Percentiles rank a stretch among this genome's conserved stretches.
phyloP scores from a whole-genome alignment of 2,888 invertebrate species.

The Diogma glabrata region DNA sequence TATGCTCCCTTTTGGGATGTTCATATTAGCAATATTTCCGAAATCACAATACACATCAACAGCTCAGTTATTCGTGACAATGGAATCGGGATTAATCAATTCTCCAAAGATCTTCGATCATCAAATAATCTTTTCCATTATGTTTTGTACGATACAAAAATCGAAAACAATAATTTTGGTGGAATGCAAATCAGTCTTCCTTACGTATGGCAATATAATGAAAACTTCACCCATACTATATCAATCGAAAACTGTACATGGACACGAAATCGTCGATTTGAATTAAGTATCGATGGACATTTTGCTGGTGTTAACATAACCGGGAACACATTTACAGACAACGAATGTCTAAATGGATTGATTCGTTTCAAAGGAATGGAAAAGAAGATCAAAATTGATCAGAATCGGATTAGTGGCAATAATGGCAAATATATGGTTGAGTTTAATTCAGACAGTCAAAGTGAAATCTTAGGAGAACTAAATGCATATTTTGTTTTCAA shows the following conservation, averaged over 20 bases:
- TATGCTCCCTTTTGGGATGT: slow-evolving; percentile 81
- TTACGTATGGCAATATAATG: slow-evolving; percentile 90
- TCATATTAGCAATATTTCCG: slow-evolving; percentile 74
- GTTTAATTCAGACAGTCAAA: slow-evolving; percentile 82
- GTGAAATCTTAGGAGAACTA: slow-evolving; percentile 79
- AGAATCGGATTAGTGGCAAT: slow-evolving; percentile 70
- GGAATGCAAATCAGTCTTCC: slow-evolving; percentile 85
- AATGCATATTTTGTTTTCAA: slow-evolving; percentile 69
- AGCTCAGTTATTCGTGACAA: slow-evolving; percentile 77
- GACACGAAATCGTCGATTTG: slow-evolving; percentile 75
- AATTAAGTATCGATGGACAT: slow-evolving; percentile 80
- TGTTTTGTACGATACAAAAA: slow-evolving; percentile 70
- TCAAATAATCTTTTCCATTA: slow-evolving; percentile 98
- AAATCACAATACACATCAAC: slow-evolving; percentile 82
- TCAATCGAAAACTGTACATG: slow-evolving; percentile 80
- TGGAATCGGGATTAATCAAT: slow-evolving; percentile 75
- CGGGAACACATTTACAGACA: slow-evolving; percentile 72
- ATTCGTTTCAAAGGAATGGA: slow-evolving; percentile 89
- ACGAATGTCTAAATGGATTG: slow-evolving; percentile 69
- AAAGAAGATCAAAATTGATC: slow-evolving; percentile 75
- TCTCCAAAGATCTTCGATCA: slow-evolving; percentile 83
- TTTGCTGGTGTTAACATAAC: slow-evolving; percentile 83
- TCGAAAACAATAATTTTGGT: slow-evolving; percentile 74
- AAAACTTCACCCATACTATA: slow-evolving; percentile 86
- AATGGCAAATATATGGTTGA: slow-evolving; percentile 73